Conservation (phyloP, 2,888 invertebrate species). For the Dexiosoma caninum region DNA sequence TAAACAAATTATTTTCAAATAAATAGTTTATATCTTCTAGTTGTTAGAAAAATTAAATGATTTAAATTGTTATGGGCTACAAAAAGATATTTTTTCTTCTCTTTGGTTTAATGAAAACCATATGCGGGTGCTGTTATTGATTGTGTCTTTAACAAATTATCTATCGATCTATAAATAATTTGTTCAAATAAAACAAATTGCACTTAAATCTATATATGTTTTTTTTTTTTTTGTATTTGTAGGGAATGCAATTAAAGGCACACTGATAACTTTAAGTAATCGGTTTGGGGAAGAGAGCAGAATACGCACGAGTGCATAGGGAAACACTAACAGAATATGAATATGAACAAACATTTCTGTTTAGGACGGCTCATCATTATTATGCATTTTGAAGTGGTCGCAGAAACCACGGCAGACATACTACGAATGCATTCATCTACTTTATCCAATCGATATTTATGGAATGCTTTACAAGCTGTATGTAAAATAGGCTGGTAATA, state of each 20-base stretch:
- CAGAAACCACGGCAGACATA: constrained; percentile 15
- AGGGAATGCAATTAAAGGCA: constrained; percentile 51
- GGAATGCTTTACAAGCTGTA: background rate
- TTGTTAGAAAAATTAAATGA: constrained; percentile 35
- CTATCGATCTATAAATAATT: constrained; percentile 55
- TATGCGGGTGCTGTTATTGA: constrained; percentile 51
- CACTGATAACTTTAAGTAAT: constrained; percentile 56
- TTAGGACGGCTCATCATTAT: background rate
- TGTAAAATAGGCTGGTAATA: background rate
- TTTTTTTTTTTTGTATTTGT: too few relatives aligned
- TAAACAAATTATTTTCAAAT: constrained; percentile 8
- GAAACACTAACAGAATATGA: background rate
- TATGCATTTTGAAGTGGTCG: constrained; percentile 34
- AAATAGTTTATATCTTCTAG: constrained; percentile 8
- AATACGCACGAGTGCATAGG: background rate
- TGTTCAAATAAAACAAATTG: constrained; percentile 46
- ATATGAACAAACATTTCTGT: background rate
- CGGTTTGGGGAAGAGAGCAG: constrained; percentile 3
- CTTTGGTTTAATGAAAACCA: constrained; percentile 5
- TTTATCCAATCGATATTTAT: background rate
- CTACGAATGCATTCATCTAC: background rate
- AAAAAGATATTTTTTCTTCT: background rate
- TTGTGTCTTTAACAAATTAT: constrained; percentile 43
- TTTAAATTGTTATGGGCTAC: background rate
- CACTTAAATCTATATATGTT: too few relatives aligned